Conservation (phyloP, 2,113 vertebrate genomes). For the Hippopotamus amphibius region DNA sequence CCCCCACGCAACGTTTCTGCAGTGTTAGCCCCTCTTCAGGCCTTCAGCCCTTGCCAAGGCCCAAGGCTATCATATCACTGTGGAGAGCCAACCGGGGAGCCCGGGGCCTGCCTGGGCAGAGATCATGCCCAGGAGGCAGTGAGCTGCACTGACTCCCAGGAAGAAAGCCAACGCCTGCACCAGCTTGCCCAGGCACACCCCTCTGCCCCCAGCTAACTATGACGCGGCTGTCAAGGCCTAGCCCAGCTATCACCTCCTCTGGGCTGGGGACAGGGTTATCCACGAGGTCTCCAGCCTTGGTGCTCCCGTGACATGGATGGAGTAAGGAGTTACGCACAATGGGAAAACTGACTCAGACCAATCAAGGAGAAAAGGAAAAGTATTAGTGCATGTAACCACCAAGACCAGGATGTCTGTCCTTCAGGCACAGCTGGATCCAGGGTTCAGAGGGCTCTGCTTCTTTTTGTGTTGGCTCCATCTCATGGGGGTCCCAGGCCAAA, state of each 20-base stretch:
- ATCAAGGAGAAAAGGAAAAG: background rate
- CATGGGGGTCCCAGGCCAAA: accelerated
- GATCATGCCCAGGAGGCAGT: background rate
- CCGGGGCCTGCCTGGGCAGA: background rate
- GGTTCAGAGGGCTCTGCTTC: background rate
- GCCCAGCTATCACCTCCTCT: background rate
- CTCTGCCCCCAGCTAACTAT: background rate
- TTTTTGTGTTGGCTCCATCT: background rate
- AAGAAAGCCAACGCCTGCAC: background rate
- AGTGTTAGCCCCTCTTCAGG: background rate
- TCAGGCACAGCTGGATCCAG: background rate
- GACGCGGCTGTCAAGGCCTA: background rate
- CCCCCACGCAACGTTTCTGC: accelerated
- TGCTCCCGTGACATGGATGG: background rate
- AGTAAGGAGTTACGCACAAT: accelerated
- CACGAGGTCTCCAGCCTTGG: background rate
- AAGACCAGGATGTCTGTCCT: background rate
- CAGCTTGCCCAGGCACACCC: background rate
- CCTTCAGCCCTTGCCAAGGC: background rate
- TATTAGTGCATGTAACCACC: accelerated
- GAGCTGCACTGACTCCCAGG: background rate
- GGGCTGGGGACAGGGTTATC: background rate
- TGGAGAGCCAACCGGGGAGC: background rate
- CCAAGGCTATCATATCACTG: accelerated
- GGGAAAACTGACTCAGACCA: background rate